Evolutionary conservation across 2,888 invertebrate species (phyloP), one percentile per base, ranked within the genome.

Genomic region (Mellilla xanthometata): DNA sequence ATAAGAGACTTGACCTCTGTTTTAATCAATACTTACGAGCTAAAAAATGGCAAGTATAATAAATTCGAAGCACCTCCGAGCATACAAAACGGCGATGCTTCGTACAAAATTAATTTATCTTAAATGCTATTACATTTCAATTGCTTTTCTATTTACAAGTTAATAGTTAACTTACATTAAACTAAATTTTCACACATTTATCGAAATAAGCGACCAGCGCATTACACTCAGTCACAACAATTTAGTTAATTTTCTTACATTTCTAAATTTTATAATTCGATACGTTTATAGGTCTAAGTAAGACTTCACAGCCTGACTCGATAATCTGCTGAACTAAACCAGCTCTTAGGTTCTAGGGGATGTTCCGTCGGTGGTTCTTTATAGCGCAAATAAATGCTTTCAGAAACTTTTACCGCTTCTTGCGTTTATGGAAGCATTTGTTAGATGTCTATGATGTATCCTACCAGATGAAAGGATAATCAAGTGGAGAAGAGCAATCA

Each of bases 201-300:
- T 58, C 52, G 31, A 50, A 12, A 68, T 68, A 52, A 68, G 82
- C 82, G 81, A 71, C 81, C 81, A 76, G 81, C 81, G 83, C 81
- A 65, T 63, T 49, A 44, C 52, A 52, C 26, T 36, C 39, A 45
- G 53, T 58, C 51, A 58, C 49, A 46, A 43, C n/a, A 62, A 55
- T 45, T 57, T 49, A 39, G 11, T 32, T 65, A 56, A 51, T 42
- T 41, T 23, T 49, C 39, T 52, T 23, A 19, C 15, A 6, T 5
- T 19, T 6, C 15, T 19, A 19, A 19, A 24, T 26, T 27, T 30
- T 30, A 34, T 38, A 13, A 44, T 38, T 30, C 15, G 12, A 24
- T 28, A 22, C 13, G 11, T 22, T 36, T 31, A 19, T 30, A 34
- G 3, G 35, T 12, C 52, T 42, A 60, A 62, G 60, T 52, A 56